Evolutionary conservation across 2,797 vertebrate genomes (phyloP).

Genomic region (Rhinatrema bivittatum): DNA sequence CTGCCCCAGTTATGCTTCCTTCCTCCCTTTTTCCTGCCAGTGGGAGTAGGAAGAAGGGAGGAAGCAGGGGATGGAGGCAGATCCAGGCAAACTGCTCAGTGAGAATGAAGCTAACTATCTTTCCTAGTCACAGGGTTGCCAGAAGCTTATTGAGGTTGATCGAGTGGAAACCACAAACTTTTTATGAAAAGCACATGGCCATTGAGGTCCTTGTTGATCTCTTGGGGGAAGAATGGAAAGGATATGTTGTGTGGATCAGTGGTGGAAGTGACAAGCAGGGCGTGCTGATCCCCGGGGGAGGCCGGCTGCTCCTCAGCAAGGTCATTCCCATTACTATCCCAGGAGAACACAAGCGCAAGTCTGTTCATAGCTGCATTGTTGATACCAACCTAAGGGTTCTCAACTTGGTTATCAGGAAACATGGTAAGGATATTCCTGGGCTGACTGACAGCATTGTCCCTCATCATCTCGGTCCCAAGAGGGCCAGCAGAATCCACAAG

Average conservation of each 20-base stretch:
- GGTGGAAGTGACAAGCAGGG: constrained; percentile 97
- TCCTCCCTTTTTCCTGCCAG: too few relatives aligned
- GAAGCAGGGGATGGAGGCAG: too few relatives aligned
- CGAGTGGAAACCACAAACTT: too few relatives aligned
- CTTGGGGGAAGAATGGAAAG: too few relatives aligned
- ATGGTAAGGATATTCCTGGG: constrained; percentile 97
- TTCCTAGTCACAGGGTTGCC: too few relatives aligned
- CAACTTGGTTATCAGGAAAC: constrained; percentile 95
- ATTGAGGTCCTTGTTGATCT: too few relatives aligned
- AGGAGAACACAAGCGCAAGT: constrained; percentile 95
- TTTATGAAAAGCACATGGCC: too few relatives aligned
- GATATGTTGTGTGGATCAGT: constrained; percentile 93
- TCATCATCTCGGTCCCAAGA: constrained; percentile 91
- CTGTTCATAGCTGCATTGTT: constrained; percentile 93
- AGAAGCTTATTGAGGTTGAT: too few relatives aligned
- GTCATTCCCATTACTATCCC: constrained; percentile 94
- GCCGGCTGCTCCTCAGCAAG: constrained; percentile 94
- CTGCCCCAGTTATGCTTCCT: too few relatives aligned
- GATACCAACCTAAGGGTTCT: constrained; percentile 94
- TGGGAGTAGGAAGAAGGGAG: too few relatives aligned
- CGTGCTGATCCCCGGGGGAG: constrained; percentile 86
- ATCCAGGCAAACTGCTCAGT: too few relatives aligned
- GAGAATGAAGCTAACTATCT: too few relatives aligned
- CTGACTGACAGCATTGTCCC: constrained; percentile 94
- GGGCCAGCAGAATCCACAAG: constrained; percentile 94